Percentiles rank a stretch among this genome's conserved stretches.
Evolutionary conservation across 37 sponge, comb jelly and placozoan genomes (phyloP).

Genomic region (Mnemiopsis leidyi): DNA sequence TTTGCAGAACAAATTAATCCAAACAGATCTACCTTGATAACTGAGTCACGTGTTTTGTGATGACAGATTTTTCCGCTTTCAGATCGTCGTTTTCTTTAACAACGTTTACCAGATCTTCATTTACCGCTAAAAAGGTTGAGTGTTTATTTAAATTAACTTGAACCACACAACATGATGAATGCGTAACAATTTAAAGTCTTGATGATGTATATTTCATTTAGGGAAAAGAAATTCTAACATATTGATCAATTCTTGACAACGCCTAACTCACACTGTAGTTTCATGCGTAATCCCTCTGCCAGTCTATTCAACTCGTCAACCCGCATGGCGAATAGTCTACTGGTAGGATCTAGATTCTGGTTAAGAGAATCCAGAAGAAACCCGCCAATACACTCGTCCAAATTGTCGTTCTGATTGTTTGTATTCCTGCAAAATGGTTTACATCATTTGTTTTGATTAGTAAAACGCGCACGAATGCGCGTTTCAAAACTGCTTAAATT

Average conservation of each 20-base stretch:
- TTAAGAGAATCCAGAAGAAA: not conserved
- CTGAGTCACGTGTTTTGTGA: slow-evolving; percentile 35
- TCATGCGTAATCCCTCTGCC: not conserved
- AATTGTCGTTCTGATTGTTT: not conserved
- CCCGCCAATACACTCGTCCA: not conserved
- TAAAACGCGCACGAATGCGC: not conserved
- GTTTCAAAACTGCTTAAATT: not conserved
- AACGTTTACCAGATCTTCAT: not conserved
- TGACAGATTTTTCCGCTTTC: slow-evolving; percentile 3
- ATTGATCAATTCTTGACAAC: too few species aligned
- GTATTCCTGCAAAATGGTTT: not conserved
- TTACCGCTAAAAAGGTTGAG: not conserved
- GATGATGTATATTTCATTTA: too few species aligned
- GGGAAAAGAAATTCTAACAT: too few species aligned
- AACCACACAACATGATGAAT: too few species aligned
- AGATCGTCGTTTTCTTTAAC: slow-evolving; percentile 1
- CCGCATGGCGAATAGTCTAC: not conserved
- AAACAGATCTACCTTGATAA: not conserved
- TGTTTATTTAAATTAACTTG: too few species aligned
- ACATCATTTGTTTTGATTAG: not conserved
- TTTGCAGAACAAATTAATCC: too few species aligned
- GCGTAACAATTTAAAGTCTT: too few species aligned
- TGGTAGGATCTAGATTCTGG: not conserved
- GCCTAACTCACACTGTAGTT: not conserved
- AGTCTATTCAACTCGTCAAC: not conserved